Evolutionary conservation across 2,113 vertebrate genomes (phyloP).

Genomic region (Chloebia gouldiae): DNA sequence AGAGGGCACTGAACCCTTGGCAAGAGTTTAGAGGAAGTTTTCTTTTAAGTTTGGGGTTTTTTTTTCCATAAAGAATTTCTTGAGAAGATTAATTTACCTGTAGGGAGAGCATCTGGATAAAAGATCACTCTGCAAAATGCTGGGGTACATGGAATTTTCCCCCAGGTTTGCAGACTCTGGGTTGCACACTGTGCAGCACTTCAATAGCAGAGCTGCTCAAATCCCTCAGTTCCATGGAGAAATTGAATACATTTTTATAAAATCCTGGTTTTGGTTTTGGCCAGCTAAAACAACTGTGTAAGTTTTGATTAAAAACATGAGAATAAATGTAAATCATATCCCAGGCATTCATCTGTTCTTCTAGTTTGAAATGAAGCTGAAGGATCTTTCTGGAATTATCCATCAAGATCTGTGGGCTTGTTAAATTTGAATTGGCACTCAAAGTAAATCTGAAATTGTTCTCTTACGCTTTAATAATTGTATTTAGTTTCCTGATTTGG

Average conservation of each 20-base stretch:
- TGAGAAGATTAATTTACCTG: background rate
- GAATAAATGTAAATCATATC: constrained; percentile 46
- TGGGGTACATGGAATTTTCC: background rate
- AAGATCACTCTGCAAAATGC: background rate
- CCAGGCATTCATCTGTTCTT: constrained; percentile 31
- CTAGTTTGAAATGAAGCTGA: constrained; percentile 40
- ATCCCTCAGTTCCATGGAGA: background rate
- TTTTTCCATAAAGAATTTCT: background rate
- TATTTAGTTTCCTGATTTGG: constrained; percentile 55
- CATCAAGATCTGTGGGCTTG: background rate
- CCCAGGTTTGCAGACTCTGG: background rate
- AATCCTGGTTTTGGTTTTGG: constrained; percentile 51
- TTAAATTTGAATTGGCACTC: constrained; percentile 52
- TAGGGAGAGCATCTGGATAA: constrained; percentile 28
- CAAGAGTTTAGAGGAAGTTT: background rate
- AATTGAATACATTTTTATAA: constrained; percentile 14
- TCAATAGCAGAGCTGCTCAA: background rate
- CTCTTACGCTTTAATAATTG: constrained; percentile 44
- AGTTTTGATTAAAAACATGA: constrained; percentile 60
- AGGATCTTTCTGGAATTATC: constrained; percentile 32
- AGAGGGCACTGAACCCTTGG: background rate
- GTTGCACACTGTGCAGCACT: background rate
- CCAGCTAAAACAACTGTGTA: constrained; percentile 31
- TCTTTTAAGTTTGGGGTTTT: background rate
- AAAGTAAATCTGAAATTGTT: constrained; percentile 31